Conservation (phyloP, 2,113 vertebrate species). For the Mionectes macconnelli region DNA sequence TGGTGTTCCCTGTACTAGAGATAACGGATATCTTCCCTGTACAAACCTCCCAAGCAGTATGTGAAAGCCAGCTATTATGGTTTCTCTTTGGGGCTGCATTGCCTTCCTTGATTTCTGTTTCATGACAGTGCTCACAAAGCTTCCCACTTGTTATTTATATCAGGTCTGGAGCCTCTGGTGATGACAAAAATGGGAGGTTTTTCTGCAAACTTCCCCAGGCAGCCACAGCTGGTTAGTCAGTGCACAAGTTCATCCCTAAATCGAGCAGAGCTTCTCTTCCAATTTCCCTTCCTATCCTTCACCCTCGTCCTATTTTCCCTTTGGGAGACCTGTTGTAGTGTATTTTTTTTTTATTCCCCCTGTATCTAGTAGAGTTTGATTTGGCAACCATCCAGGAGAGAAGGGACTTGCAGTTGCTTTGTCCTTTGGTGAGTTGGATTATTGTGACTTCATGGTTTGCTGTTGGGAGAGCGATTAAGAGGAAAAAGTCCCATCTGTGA, state of each 20-base stretch:
- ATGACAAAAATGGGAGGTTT: background rate
- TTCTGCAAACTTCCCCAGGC: background rate
- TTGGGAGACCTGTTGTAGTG: background rate
- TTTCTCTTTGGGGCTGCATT: background rate
- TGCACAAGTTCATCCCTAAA: background rate
- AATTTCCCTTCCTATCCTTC: slow-evolving; percentile 2
- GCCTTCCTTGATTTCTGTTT: background rate
- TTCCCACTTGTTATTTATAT: background rate
- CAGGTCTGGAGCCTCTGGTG: background rate
- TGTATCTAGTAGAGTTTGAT: background rate
- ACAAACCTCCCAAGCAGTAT: background rate
- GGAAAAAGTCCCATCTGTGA: slow-evolving; percentile 19
- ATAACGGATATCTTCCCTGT: background rate
- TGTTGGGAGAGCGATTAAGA: slow-evolving; percentile 17
- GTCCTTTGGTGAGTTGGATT: slow-evolving; percentile 25
- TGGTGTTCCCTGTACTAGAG: background rate
- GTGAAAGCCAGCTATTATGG: background rate
- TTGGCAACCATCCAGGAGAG: background rate
- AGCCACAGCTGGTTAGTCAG: background rate
- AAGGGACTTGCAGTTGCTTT: slow-evolving; percentile 48
- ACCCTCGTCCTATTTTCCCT: background rate
- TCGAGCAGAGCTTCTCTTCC: background rate
- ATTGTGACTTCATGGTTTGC: slow-evolving; percentile 37
- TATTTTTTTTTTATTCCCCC: background rate
- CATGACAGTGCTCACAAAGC: background rate